phyloP scores from a whole-genome alignment of 2,113 vertebrate genomes.

The Anhinga anhinga region DNA sequence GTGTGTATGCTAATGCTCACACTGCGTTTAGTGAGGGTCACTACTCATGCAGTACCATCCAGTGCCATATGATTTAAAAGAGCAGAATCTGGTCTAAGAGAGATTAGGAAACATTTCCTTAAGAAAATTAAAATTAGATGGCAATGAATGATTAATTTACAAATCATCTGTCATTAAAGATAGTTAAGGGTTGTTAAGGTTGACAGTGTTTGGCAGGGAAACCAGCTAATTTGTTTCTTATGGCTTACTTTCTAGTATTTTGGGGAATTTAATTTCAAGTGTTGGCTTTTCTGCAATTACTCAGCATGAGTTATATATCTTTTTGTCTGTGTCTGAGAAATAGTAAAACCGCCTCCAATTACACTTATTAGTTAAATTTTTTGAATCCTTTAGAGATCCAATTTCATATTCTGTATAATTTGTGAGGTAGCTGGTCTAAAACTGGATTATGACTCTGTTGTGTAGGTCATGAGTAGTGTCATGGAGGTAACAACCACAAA shows the following conservation, averaged over 20 bases:
- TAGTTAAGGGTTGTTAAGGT: neutral
- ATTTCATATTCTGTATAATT: neutral
- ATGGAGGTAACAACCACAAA: neutral
- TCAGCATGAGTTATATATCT: fast-evolving
- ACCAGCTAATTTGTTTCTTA: neutral
- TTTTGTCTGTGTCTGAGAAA: neutral
- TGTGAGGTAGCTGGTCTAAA: neutral
- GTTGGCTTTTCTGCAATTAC: neutral
- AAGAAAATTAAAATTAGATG: neutral
- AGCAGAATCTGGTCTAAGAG: neutral
- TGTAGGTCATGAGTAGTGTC: neutral
- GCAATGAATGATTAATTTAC: neutral
- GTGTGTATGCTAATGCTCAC: neutral
- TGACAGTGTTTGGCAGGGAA: neutral
- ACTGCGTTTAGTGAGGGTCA: neutral
- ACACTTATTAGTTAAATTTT: neutral
- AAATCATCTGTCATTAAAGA: neutral
- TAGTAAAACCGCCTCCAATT: neutral
- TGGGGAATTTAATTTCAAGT: neutral
- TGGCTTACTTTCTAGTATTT: neutral
- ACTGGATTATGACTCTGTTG: neutral
- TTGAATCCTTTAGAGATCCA: neutral
- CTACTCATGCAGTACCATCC: neutral
- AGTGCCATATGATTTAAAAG: neutral
- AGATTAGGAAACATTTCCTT: neutral